Conservation (phyloP, 2,888 invertebrate species). For the Tortrix viridana region DNA sequence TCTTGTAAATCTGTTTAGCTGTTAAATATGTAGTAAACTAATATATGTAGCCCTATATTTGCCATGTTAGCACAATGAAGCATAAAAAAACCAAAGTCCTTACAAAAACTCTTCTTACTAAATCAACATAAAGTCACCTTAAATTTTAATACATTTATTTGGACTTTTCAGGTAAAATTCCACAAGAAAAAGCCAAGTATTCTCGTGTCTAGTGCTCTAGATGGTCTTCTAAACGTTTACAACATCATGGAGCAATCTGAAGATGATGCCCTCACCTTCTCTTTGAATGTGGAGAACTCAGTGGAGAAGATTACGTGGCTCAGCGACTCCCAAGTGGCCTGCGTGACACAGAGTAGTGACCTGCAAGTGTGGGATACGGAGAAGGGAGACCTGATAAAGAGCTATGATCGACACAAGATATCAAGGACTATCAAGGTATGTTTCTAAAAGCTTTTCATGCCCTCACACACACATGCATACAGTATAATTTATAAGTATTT, state of each 20-base stretch:
- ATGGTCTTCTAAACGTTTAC: slow-evolving; percentile 94
- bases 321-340: slow-evolving; percentile 77
- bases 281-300: slow-evolving; percentile 91
- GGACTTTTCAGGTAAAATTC: slow-evolving; percentile 86
- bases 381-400: slow-evolving; percentile 84
- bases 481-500: no score
- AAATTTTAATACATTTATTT: no score
- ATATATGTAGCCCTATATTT: no score
- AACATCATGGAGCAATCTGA: slow-evolving; percentile 89
- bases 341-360: slow-evolving; percentile 89
- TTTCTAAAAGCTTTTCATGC: no score
- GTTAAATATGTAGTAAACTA: no score
- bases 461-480: no score
- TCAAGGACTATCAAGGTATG: slow-evolving; percentile 81
- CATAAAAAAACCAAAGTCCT: no score
- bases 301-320: slow-evolving; percentile 87
- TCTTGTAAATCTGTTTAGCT: no score
- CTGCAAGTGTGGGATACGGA: slow-evolving; percentile 87
- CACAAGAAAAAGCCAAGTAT: slow-evolving; percentile 87
- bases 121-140: no score
- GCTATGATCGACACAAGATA: slow-evolving; percentile 84
- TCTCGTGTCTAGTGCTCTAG: slow-evolving; percentile 90
- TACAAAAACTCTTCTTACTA: no score
- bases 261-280: slow-evolving; percentile 91
- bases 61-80: no score